These are phyloP conservation scores for Arctopsyche grandis DNA, from an alignment of 1,140 invertebrate genomes.

Conservation along the genomic window DNA sequence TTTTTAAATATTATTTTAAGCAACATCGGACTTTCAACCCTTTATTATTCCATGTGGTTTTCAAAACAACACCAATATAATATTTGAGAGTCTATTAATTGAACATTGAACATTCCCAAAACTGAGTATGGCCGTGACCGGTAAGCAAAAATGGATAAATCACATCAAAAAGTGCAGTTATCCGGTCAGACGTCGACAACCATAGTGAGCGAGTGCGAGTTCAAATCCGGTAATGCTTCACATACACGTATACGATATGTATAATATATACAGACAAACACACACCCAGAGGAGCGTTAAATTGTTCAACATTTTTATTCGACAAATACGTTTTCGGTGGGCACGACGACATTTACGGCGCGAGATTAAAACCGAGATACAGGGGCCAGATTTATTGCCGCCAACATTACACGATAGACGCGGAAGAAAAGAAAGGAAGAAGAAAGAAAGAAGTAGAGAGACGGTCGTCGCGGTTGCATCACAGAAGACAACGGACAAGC, in stretches of 20 bases:
- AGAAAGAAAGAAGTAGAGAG: not conserved
- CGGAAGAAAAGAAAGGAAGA: conserved; percentile 1
- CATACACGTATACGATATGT: not conserved
- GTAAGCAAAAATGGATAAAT: not conserved
- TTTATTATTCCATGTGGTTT: too few species aligned
- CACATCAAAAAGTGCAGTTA: not conserved
- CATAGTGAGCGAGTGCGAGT: not conserved
- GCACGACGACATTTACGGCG: conserved; percentile 54
- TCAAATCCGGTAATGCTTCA: conserved; percentile 11
- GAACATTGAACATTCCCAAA: too few species aligned
- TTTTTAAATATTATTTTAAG: too few species aligned
- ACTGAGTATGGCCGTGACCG: too few species aligned
- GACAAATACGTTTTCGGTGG: conserved; percentile 54
- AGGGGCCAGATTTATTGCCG: conserved; percentile 51
- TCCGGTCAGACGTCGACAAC: not conserved
- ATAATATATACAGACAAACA: not conserved
- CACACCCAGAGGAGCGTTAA: conserved; percentile 29
- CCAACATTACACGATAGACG: not conserved
- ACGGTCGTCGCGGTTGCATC: conserved; percentile 51
- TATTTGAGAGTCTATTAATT: too few species aligned
- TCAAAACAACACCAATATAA: too few species aligned
- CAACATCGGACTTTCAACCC: too few species aligned
- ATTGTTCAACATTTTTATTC: conserved; percentile 53
- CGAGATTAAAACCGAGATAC: conserved; percentile 51
- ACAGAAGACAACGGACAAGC: conserved; percentile 17